Percentiles rank a stretch among this genome's conserved stretches.
Evolutionary conservation across 2,888 invertebrate species (phyloP).

Genomic region (Ophioninae sp.): DNA sequence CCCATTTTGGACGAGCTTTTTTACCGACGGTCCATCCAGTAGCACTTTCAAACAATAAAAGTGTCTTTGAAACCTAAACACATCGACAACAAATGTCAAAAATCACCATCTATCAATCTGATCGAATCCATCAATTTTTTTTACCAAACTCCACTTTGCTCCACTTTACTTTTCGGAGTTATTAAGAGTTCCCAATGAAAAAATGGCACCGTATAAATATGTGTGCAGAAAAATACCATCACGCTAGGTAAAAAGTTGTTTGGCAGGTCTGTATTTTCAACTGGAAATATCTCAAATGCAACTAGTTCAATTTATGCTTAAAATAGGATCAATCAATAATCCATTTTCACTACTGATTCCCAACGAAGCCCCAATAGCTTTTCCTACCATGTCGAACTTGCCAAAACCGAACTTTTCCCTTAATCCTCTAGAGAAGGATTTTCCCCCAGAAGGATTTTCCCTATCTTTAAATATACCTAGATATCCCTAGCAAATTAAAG

Average conservation of each 20-base stretch:
- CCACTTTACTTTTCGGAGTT: background rate
- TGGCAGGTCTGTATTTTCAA: too few species aligned
- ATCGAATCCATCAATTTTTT: background rate
- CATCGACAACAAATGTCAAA: background rate
- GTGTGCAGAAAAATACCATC: too few species aligned
- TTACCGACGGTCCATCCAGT: too few species aligned
- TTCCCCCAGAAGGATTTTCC: background rate
- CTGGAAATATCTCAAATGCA: background rate
- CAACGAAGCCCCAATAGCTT: too few species aligned
- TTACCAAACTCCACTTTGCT: background rate
- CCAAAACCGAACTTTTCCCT: background rate
- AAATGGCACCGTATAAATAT: too few species aligned
- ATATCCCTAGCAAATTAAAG: background rate
- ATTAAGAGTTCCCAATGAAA: too few species aligned
- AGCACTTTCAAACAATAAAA: background rate
- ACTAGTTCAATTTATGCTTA: background rate
- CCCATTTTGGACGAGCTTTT: too few species aligned
- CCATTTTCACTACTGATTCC: too few species aligned
- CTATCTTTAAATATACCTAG: too few species aligned
- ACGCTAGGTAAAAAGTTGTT: too few species aligned
- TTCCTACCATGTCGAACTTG: background rate
- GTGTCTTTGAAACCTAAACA: background rate
- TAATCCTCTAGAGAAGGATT: background rate
- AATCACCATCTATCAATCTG: background rate
- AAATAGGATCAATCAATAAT: background rate